Evolutionary conservation across 2,888 invertebrate species (phyloP).

Genomic region (Machimus atricapillus): DNA sequence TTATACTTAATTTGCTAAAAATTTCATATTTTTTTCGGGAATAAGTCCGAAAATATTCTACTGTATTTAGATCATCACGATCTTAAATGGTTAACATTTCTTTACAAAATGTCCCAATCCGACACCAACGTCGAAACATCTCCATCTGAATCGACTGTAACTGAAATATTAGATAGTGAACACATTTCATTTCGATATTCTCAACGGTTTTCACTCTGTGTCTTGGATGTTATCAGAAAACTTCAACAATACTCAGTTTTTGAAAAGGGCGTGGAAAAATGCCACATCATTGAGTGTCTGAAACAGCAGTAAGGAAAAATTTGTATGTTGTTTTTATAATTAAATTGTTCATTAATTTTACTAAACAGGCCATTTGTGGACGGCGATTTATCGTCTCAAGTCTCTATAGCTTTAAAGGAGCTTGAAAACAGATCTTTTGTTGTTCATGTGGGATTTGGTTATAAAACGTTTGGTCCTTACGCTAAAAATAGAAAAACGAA

Average conservation of each 20-base stretch:
- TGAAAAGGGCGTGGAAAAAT: constrained; percentile 53
- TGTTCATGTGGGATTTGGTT: constrained; percentile 54
- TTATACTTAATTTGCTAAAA: neutral
- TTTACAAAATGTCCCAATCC: neutral
- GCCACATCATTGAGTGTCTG: constrained; percentile 55
- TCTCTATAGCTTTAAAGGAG: constrained; percentile 55
- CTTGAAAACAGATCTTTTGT: constrained; percentile 54
- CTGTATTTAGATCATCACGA: neutral
- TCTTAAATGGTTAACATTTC: neutral
- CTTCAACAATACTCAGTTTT: constrained; percentile 59
- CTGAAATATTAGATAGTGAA: neutral
- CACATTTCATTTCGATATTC: constrained; percentile 26
- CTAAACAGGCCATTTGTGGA: constrained; percentile 54
- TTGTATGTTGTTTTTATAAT: neutral
- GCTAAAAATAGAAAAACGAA: constrained; percentile 56
- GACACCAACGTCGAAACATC: neutral
- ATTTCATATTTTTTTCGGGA: neutral
- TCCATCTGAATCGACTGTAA: neutral
- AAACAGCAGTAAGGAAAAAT: constrained; percentile 56
- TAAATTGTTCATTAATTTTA: neutral
- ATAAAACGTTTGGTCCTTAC: constrained; percentile 59
- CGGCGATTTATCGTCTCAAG: constrained; percentile 58
- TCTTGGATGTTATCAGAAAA: constrained; percentile 57
- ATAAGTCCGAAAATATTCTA: neutral
- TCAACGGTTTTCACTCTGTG: constrained; percentile 52